A percentile compares a stretch with the other conserved stretches of the same genome.
Evolutionary conservation across 2,888 invertebrate genomes (phyloP).

Genomic region (Drosophila melanosoma): DNA sequence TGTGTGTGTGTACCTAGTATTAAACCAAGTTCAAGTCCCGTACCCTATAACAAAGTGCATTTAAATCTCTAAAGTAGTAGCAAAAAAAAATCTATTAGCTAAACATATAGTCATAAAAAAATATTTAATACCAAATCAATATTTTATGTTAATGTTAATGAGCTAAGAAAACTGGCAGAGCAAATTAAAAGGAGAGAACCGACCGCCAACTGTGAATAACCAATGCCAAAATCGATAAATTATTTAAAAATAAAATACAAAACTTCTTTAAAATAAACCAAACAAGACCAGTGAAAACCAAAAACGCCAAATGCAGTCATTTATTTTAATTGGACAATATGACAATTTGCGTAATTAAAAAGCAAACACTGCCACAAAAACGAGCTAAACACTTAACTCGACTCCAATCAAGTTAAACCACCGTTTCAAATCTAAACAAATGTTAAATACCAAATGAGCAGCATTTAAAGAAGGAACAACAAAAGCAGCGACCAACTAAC

Average conservation of each 20-base stretch:
- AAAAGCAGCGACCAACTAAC: conserved; percentile 38
- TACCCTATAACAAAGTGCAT: conserved; percentile 52
- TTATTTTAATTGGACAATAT: conserved; percentile 8
- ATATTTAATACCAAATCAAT: conserved; percentile 13
- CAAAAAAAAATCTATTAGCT: conserved; percentile 11
- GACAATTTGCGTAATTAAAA: conserved; percentile 30
- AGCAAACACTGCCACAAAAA: conserved; percentile 50
- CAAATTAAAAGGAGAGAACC: conserved; percentile 33
- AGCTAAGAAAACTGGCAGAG: conserved; percentile 20
- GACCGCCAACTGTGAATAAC: conserved; percentile 6
- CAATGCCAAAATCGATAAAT: conserved; percentile 56
- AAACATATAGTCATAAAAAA: conserved; percentile 17
- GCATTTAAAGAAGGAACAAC: conserved; percentile 44
- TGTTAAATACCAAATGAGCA: conserved; percentile 38
- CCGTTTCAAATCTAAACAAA: conserved; percentile 31
- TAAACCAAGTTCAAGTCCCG: conserved; percentile 8
- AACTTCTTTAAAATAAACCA: conserved; percentile 11
- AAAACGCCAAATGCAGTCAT: background rate
- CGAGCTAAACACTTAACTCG: conserved; percentile 21
- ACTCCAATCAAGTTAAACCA: conserved; percentile 43
- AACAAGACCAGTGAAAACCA: conserved; percentile 4
- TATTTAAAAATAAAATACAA: conserved; percentile 43
- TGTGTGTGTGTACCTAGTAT: conserved; percentile 28
- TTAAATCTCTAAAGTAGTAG: conserved; percentile 31
- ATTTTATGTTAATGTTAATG: conserved; percentile 24